phyloP scores from a whole-genome alignment of 2,888 invertebrate species.

The Agrochola macilenta region DNA sequence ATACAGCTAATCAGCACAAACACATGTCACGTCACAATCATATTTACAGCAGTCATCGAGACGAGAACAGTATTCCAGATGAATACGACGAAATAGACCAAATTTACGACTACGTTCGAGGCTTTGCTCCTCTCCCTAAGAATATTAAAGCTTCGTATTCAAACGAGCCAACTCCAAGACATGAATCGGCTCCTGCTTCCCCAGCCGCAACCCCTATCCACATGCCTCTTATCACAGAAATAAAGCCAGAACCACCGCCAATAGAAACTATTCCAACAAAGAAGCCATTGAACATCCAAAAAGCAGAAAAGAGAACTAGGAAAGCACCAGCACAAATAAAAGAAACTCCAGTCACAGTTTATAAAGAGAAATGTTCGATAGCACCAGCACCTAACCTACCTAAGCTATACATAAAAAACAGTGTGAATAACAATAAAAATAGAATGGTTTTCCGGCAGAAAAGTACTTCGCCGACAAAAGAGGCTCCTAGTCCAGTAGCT shows the following conservation, averaged over 20 bases:
- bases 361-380: slow-evolving; percentile 91
- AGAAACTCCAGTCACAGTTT: slow-evolving; percentile 89
- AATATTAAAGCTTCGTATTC: slow-evolving; percentile 93
- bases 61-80: slow-evolving; percentile 93
- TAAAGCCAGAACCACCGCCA: slow-evolving; percentile 96
- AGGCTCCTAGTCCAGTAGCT: slow-evolving; percentile 92
- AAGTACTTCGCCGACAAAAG: slow-evolving; percentile 93
- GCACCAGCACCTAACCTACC: slow-evolving; percentile 91
- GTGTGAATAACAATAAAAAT: slow-evolving; percentile 91
- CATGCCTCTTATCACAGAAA: slow-evolving; percentile 90
- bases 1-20: slow-evolving; percentile 92
- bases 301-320: slow-evolving; percentile 94
- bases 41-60: slow-evolving; percentile 91
- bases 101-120: slow-evolving; percentile 98
- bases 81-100: slow-evolving; percentile 99
- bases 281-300: slow-evolving; percentile 90
- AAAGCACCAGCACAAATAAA: slow-evolving; percentile 91
- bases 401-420: slow-evolving; percentile 95
- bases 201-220: slow-evolving; percentile 90
- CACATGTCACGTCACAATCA: slow-evolving; percentile 88
- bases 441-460: slow-evolving; percentile 93
- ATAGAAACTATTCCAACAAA: slow-evolving; percentile 97
- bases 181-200: slow-evolving; percentile 90
- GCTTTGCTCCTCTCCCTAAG: slow-evolving; percentile 97
- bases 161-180: slow-evolving; percentile 85